These are phyloP conservation scores for Eospalax fontanierii DNA, from an alignment of 2,797 vertebrate species.

Conservation along the genomic window DNA sequence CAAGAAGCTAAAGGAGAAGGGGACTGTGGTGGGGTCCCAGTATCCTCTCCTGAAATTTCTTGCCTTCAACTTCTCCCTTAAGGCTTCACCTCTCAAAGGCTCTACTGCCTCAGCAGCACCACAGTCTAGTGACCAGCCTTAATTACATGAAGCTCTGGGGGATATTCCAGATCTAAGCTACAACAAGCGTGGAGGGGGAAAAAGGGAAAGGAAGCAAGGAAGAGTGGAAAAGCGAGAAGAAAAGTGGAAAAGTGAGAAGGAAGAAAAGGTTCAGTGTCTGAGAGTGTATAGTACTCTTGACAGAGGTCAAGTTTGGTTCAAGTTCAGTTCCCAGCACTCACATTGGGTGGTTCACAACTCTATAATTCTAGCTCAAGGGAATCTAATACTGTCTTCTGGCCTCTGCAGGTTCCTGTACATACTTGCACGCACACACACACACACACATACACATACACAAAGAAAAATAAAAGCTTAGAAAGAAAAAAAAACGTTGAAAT, in stretches of 20 bases:
- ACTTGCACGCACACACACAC: too few species aligned
- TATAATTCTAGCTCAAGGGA: too few species aligned
- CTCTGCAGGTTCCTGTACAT: too few species aligned
- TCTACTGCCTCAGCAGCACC: not conserved
- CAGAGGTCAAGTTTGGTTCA: not conserved
- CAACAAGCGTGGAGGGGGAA: not conserved
- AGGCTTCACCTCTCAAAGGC: not conserved
- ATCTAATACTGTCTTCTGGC: too few species aligned
- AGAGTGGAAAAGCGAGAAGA: too few species aligned
- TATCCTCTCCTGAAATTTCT: too few species aligned
- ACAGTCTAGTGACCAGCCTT: not conserved
- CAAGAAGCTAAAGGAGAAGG: not conserved
- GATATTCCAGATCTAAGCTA: not conserved
- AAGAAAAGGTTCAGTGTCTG: not conserved
- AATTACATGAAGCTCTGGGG: not conserved
- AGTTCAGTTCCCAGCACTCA: not conserved
- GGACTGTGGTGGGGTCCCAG: not conserved
- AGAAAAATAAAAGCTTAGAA: too few species aligned
- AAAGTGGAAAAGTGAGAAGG: too few species aligned
- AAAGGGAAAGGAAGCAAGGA: not conserved
- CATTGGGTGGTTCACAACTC: too few species aligned
- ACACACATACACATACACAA: too few species aligned
- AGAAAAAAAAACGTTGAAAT: not conserved
- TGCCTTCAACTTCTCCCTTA: not conserved
- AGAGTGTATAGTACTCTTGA: not conserved